Conservation (phyloP, 1,140 invertebrate species). For the Antheraea mylitta region DNA sequence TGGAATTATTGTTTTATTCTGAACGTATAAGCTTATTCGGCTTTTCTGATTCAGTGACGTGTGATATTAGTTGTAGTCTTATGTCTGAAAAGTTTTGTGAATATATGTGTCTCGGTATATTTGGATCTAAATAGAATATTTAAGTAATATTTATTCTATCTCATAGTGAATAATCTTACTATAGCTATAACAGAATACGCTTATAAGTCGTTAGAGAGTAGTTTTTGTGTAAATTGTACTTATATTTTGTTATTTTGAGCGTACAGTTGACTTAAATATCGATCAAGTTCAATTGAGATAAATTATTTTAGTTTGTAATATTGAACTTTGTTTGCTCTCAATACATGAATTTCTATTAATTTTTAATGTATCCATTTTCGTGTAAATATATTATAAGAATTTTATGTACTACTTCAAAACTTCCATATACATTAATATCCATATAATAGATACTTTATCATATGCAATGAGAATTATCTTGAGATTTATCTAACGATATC, state of each 20-base stretch:
- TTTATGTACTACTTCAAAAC: no score
- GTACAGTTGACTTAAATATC: not conserved
- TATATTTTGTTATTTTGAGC: not conserved
- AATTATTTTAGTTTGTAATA: slow-evolving; percentile 6
- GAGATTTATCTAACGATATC: no score
- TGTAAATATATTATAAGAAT: no score
- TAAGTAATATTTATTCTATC: slow-evolving; percentile 5
- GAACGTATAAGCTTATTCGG: not conserved
- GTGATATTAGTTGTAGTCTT: slow-evolving; percentile 61
- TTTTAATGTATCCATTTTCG: no score
- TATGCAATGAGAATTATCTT: no score
- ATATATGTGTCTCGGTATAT: not conserved
- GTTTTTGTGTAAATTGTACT: not conserved
- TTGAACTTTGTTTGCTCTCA: slow-evolving; percentile 50
- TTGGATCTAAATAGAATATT: not conserved
- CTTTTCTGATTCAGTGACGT: slow-evolving; percentile 24
- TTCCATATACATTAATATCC: no score
- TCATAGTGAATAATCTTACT: slow-evolving; percentile 7
- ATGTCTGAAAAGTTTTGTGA: not conserved
- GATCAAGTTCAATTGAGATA: not conserved
- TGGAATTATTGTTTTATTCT: slow-evolving; percentile 9
- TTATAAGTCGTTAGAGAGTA: slow-evolving; percentile 21
- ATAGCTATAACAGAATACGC: slow-evolving; percentile 40
- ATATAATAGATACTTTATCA: no score
- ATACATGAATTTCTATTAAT: slow-evolving; percentile 26